phyloP scores from a whole-genome alignment of 2,888 invertebrate species.

The Ephialtes manifestator region DNA sequence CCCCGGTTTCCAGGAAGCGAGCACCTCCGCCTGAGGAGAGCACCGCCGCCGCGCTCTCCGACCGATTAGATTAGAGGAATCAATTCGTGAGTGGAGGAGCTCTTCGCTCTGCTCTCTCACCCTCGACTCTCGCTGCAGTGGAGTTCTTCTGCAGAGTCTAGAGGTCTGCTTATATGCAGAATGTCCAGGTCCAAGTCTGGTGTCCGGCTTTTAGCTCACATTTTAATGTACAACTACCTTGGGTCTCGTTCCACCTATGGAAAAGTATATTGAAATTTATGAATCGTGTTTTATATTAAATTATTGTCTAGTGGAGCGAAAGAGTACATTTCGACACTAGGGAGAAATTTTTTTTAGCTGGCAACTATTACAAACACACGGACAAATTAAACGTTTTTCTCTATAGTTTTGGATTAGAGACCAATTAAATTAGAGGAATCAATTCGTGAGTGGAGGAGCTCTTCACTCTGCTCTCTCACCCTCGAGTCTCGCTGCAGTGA shows the following conservation, averaged over 20 bases:
- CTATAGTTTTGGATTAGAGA: too few relatives aligned
- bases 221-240: conserved; percentile 27
- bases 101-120: conserved; percentile 45
- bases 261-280: neutral
- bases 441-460: conserved; percentile 73
- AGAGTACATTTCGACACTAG: too few relatives aligned
- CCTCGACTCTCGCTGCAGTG: conserved; percentile 34
- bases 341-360: too few relatives aligned
- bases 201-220: conserved; percentile 9
- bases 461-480: conserved; percentile 40
- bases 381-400: too few relatives aligned
- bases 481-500: conserved; percentile 31
- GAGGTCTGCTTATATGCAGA: conserved; percentile 31
- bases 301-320: too few relatives aligned
- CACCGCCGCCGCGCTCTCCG: conserved; percentile 70
- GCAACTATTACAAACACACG: too few relatives aligned
- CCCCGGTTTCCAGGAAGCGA: conserved; percentile 82
- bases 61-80: conserved; percentile 79
- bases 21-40: conserved; percentile 65
- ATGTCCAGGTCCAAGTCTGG: neutral
- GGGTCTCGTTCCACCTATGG: neutral
- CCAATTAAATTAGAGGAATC: conserved; percentile 80
- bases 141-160: conserved; percentile 43
- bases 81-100: conserved; percentile 74
- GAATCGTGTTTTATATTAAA: neutral